Conservation (phyloP, 1,140 invertebrate genomes). For the Brachionus rotundiformis region DNA sequence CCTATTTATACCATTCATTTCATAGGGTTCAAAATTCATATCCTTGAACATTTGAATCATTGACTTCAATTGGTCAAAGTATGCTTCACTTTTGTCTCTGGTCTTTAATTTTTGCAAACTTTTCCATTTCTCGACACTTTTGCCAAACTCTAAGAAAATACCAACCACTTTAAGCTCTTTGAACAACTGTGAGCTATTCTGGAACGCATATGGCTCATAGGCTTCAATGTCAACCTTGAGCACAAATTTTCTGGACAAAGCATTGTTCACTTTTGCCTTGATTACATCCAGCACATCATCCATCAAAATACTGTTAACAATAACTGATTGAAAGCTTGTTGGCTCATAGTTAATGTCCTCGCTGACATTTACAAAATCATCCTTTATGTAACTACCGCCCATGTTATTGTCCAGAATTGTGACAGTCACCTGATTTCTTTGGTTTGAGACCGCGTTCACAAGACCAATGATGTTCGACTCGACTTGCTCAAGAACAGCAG, state of each 20-base stretch:
- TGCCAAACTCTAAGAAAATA: constrained; percentile 43
- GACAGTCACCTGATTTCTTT: constrained; percentile 7
- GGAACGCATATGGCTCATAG: constrained; percentile 19
- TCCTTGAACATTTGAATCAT: constrained; percentile 24
- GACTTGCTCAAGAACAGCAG: neutral
- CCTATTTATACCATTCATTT: constrained; percentile 44
- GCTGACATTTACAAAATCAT: neutral
- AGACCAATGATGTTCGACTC: constrained; percentile 1
- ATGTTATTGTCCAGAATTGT: constrained; percentile 36
- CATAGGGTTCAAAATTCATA: constrained; percentile 47
- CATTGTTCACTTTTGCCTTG: neutral
- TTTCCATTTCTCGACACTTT: constrained; percentile 24
- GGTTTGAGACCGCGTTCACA: constrained; percentile 7
- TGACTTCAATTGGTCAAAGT: neutral
- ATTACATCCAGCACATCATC: constrained; percentile 27
- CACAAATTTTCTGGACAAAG: constrained; percentile 6
- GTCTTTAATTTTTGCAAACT: neutral
- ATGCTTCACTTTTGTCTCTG: neutral
- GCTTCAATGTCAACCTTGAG: constrained; percentile 49
- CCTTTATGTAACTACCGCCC: constrained; percentile 10
- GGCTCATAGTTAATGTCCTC: neutral
- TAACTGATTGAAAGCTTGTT: neutral
- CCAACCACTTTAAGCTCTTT: neutral
- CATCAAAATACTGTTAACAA: constrained; percentile 2
- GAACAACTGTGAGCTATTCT: constrained; percentile 4